A percentile compares a stretch with the other conserved stretches of the same genome.
Evolutionary conservation across 2,797 vertebrate genomes (phyloP).

Genomic region (Pantherophis vulpinus): DNA sequence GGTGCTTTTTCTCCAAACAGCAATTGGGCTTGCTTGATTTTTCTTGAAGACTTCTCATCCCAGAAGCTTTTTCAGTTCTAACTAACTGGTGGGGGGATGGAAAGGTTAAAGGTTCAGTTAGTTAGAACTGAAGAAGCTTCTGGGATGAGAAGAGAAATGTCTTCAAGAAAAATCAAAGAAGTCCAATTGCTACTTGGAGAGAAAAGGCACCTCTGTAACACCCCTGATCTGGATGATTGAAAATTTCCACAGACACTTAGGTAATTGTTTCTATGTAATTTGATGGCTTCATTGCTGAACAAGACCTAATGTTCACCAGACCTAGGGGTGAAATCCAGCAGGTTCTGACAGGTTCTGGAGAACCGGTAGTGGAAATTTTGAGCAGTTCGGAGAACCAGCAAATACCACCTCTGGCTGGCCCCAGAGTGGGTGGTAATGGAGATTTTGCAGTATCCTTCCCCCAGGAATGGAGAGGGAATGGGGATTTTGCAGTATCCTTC

Average conservation of each 20-base stretch:
- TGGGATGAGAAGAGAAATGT: neutral
- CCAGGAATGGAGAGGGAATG: too few species aligned
- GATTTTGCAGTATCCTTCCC: too few species aligned
- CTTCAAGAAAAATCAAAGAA: neutral
- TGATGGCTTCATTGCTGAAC: neutral
- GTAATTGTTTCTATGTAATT: neutral
- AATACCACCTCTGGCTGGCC: too few species aligned
- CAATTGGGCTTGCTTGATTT: neutral
- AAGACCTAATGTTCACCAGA: neutral
- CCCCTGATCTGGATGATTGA: neutral
- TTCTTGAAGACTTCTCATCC: neutral
- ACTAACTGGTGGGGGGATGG: neutral
- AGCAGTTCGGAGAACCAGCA: too few species aligned
- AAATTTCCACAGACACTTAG: neutral
- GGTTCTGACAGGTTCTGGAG: too few species aligned
- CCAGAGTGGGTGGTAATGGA: too few species aligned
- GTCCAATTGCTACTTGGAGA: neutral
- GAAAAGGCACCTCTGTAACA: neutral
- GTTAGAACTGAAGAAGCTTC: neutral
- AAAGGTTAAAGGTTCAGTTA: neutral
- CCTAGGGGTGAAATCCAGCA: too few species aligned
- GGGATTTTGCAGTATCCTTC: too few species aligned
- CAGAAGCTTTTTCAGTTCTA: neutral
- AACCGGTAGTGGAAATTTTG: too few species aligned
- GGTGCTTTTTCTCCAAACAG: neutral